Base-by-base conservation (phyloP, 2,888 invertebrate genomes). In the Allygus modestus region DNA sequence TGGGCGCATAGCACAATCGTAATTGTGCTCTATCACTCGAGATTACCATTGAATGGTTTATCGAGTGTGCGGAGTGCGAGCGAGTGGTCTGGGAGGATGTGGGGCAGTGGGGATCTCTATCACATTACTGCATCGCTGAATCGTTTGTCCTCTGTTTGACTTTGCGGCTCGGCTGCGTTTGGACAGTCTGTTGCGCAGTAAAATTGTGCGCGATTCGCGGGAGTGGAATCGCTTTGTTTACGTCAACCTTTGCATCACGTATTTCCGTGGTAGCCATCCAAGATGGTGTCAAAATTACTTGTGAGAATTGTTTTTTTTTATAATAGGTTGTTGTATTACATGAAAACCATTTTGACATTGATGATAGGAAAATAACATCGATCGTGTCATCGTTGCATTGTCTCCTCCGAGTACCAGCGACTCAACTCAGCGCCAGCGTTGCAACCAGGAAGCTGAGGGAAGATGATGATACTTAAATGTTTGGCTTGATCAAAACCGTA, bases 1-100 rank as follows among this genome's bases (percentile, higher is more conserved):
- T 65, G 65, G 65, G 65, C 65, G 65, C 65, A 58, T 23, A 23
- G 54, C 23, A 65, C 65, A 65, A 28, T 65, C 65, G 65, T 23
- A 20, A 58, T 58, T 58, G 20, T 28, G 28, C 65, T 65, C 65
- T 12, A 23, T 65, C 58, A 23, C 23, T 2, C 15, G 17, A 7
- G 17, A 65, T 65, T 65, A 65, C 28, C 65, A 65, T 65, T 28
- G 65, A 65, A 65, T 65, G 65, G 26, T 17, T 17, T 12, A 65
- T 65, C 65, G 65, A 65, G 65, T 31, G 31, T 2, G 15, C 15
- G 28, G 31, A 28, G 26, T 65, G 65, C 7, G 28, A 58, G 58
- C 26, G 51, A 51, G 9, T 37, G 37, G 37, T 37, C 37, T 37
- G 58, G 58, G 20, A 58, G 20, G 23, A 65, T 28, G 65, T 65